phyloP scores from a whole-genome alignment of 1,140 invertebrate species.

The Papilio xuthus region DNA sequence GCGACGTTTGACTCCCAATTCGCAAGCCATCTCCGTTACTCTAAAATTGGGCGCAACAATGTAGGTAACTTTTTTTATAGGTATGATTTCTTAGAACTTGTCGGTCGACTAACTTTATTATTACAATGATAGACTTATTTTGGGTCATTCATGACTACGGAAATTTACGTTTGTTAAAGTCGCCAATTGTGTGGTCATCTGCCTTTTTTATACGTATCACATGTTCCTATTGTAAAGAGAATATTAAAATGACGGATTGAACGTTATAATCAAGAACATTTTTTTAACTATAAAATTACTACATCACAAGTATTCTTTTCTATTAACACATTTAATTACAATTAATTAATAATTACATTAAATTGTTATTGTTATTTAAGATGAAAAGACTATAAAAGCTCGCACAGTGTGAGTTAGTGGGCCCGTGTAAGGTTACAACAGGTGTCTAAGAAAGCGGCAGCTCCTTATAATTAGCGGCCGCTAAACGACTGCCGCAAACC shows the following conservation, averaged over 20 bases:
- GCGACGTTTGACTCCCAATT: constrained; percentile 35
- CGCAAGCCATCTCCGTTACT: constrained; percentile 21
- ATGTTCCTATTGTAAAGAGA: not conserved
- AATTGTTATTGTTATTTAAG: not conserved
- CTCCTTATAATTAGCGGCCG: not conserved
- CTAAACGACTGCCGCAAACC: constrained; percentile 15
- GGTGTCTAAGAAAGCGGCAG: constrained; percentile 18
- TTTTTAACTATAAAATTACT: not conserved
- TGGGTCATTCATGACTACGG: constrained; percentile 23
- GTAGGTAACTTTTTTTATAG: constrained; percentile 29
- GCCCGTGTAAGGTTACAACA: not conserved
- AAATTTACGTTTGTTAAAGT: constrained; percentile 15
- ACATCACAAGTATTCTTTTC: no score
- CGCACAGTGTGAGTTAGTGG: not conserved
- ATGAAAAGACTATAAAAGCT: not conserved
- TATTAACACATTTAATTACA: no score
- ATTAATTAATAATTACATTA: not conserved
- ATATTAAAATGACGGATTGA: not conserved
- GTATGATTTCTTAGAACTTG: constrained; percentile 25
- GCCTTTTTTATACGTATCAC: not conserved
- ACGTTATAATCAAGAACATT: not conserved
- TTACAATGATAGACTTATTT: not conserved
- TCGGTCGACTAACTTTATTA: constrained; percentile 28
- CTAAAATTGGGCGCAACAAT: constrained; percentile 30
- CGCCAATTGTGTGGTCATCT: constrained; percentile 1